Base-by-base conservation (phyloP, 1,140 invertebrate genomes). In the Centruroides sculpturatus region DNA sequence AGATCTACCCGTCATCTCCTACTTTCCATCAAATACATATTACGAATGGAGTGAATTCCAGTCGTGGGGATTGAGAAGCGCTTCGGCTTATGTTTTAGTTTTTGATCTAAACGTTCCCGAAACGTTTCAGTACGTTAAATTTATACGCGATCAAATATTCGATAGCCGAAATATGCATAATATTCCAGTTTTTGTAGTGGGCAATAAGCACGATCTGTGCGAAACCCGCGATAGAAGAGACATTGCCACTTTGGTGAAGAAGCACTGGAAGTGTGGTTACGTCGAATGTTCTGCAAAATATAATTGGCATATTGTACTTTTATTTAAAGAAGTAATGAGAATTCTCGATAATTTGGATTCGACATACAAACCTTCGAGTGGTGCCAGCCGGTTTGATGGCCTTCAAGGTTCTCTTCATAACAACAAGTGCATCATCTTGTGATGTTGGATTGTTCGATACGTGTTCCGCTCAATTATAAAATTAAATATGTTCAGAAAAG, bases 251-350 rank as follows among this genome's bases (percentile, higher is more conserved):
- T 47, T 47, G 0, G 90, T 96, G 11, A 85, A 88, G 64, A 95
- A 95, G 74, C 89, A 94, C 71, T 95, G 92, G 92, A 89, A 92
- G 72, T 74, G 87, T 69, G 84, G 85, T 46, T 93, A 93, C 72
- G 83, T 95, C 53, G 92, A 95, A 73, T 95, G 92, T 72, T 94
- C 90, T 55, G 92, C 92, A 46, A 91, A 92, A 76, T 93, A 85
- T 71, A 89, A 89, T 71, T 89, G 85, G 77, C 79, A 82, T 64
- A 77, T 86, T 13, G 72, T 75, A 47, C 65, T 80, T 64, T 72
- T 84, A 11, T 83, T 84, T 67, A 80, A 81, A 55, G 82, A 85
- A 71, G 69, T 83, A 47, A 78, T 83, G 74, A 80, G 81, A 69
- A 78, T 75, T 52, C 76, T 83, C 63, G 81, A 83, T 41, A 47